A percentile compares a stretch with the other conserved stretches of the same genome.
Conservation (phyloP, 2,888 invertebrate genomes). For the Platycheirus rosarum region DNA sequence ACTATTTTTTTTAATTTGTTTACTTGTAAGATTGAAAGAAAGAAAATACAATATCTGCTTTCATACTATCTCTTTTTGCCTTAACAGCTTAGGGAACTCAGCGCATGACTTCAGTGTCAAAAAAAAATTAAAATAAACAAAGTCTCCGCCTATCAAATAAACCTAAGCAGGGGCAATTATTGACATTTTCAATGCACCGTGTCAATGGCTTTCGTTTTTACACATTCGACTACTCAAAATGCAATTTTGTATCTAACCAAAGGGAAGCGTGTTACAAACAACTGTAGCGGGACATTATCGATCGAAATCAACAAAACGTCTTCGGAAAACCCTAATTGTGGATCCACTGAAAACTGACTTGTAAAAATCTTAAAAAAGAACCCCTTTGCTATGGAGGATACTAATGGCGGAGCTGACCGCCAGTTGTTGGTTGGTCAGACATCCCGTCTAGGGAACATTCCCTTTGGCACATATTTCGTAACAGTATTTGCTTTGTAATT, state of each 20-base stretch:
- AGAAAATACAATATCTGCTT: not conserved
- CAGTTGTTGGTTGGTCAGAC: conserved; percentile 30
- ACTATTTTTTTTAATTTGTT: no score
- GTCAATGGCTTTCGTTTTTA: conserved; percentile 67
- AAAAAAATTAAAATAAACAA: conserved; percentile 11
- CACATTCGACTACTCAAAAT: conserved; percentile 8
- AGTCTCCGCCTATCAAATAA: conserved; percentile 47
- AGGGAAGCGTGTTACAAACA: conserved; percentile 26
- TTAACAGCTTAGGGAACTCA: no score
- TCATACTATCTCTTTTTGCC: conserved; percentile 13
- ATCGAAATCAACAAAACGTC: conserved; percentile 57
- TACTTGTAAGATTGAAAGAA: not conserved
- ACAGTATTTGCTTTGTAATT: conserved; percentile 53
- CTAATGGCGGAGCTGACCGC: conserved; percentile 38
- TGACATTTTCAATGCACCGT: conserved; percentile 60
- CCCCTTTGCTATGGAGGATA: conserved; percentile 38
- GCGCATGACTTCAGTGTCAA: conserved; percentile 6
- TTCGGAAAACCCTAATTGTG: conserved; percentile 53
- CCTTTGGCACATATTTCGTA: conserved; percentile 65
- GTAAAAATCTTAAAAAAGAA: conserved; percentile 48
- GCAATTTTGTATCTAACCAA: conserved; percentile 25
- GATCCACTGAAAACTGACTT: conserved; percentile 60
- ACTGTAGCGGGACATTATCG: conserved; percentile 33
- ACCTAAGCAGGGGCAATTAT: conserved; percentile 43
- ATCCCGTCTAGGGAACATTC: conserved; percentile 47